A percentile compares a stretch with the other conserved stretches of the same genome.
Conservation (phyloP, 2,888 invertebrate genomes). For the Rambutsinella grinnellia region DNA sequence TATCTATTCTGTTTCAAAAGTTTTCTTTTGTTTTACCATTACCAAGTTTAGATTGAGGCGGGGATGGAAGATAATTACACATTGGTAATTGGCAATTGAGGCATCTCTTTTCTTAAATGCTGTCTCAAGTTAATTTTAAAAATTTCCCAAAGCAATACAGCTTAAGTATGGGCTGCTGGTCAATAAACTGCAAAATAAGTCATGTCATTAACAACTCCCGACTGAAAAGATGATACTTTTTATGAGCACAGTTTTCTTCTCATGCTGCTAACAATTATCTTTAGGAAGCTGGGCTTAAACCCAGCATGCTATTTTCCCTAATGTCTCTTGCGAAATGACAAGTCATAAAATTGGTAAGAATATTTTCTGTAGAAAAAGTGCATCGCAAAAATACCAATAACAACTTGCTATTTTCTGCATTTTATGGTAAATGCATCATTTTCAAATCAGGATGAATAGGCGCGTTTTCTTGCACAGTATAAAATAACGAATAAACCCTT, state of each 20-base stretch:
- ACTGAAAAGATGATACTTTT: background rate
- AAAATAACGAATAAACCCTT: conserved; percentile 36
- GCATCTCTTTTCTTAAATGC: background rate
- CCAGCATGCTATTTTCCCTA: background rate
- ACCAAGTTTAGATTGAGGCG: too few relatives aligned
- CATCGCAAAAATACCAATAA: too few relatives aligned
- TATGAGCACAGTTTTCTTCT: background rate
- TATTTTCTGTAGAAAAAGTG: background rate
- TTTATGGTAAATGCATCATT: too few relatives aligned
- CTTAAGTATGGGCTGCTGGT: background rate
- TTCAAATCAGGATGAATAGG: too few relatives aligned
- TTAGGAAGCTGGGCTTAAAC: background rate
- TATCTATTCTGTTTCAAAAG: too few relatives aligned
- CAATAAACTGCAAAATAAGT: background rate
- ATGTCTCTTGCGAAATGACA: background rate
- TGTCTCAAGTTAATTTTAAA: too few relatives aligned
- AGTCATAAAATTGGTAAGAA: background rate
- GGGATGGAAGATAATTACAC: too few relatives aligned
- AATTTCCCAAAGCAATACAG: background rate
- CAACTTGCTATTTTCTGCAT: too few relatives aligned
- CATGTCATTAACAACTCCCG: background rate
- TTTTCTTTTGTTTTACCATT: too few relatives aligned
- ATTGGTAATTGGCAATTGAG: too few relatives aligned
- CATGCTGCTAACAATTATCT: background rate
- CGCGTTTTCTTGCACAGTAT: too few relatives aligned